A percentile compares a stretch with the other conserved stretches of the same genome.
Conservation (phyloP, 2,113 vertebrate genomes). For the Pteronura brasiliensis region DNA sequence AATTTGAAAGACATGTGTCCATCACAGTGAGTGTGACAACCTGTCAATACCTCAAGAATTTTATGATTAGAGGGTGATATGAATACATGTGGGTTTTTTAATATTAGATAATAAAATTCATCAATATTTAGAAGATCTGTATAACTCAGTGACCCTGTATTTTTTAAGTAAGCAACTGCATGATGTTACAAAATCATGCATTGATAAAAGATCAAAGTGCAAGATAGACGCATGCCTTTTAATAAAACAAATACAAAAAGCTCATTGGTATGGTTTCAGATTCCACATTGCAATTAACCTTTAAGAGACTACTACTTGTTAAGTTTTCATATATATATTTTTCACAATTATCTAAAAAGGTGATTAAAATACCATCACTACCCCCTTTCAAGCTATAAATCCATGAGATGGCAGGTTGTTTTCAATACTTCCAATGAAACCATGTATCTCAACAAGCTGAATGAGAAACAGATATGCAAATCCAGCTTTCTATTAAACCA, state of each 20-base stretch:
- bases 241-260: neutral
- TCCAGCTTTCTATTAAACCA: neutral
- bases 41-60: neutral
- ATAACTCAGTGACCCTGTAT: neutral
- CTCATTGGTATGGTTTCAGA: neutral
- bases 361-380: neutral
- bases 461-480: neutral
- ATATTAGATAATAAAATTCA: neutral
- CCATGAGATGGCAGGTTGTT: neutral
- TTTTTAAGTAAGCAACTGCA: neutral
- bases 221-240: neutral
- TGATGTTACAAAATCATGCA: neutral
- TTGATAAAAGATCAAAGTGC: neutral
- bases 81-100: neutral
- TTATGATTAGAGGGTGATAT: neutral
- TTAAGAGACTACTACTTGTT: neutral
- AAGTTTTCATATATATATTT: neutral
- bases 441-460: neutral
- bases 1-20: neutral
- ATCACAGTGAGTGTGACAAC: neutral
- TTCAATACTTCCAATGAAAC: neutral
- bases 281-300: neutral
- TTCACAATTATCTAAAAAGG: neutral
- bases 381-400: neutral
- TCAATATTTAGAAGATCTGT: neutral